Conservation (phyloP, 2,888 invertebrate species). For the Papilio gigon region DNA sequence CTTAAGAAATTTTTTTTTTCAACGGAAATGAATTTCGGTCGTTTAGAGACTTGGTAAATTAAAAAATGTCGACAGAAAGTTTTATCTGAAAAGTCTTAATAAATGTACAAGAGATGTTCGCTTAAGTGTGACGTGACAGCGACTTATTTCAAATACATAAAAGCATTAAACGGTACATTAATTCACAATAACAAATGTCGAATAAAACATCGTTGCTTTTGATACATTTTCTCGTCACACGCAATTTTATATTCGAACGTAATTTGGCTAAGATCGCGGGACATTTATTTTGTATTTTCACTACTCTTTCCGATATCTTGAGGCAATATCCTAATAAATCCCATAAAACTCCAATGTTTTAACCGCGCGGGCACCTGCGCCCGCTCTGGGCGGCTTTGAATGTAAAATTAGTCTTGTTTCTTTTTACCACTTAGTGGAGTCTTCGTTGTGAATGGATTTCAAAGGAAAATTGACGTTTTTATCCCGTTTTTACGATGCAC, state of each 20-base stretch:
- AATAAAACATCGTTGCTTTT: neutral
- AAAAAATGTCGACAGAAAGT: conserved; percentile 53
- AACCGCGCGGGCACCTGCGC: conserved; percentile 77
- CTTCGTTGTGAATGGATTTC: conserved; percentile 73
- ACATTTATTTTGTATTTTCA: conserved; percentile 59
- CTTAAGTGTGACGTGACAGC: conserved; percentile 46
- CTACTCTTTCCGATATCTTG: conserved; percentile 71
- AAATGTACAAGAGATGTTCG: conserved; percentile 46
- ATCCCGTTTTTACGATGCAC: conserved; percentile 52
- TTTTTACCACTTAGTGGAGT: conserved; percentile 79
- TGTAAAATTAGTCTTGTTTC: conserved; percentile 80
- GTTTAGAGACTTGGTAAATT: conserved; percentile 54
- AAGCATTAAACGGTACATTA: conserved; percentile 29
- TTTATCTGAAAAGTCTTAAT: conserved; percentile 43
- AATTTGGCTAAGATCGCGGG: conserved; percentile 38
- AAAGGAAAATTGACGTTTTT: conserved; percentile 71
- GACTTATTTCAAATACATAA: conserved; percentile 26
- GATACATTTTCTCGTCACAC: conserved; percentile 8
- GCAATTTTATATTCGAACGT: conserved; percentile 35
- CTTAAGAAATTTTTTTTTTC: conserved; percentile 72
- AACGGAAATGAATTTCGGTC: conserved; percentile 72
- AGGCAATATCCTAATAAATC: conserved; percentile 79
- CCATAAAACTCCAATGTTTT: conserved; percentile 80
- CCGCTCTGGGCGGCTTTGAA: conserved; percentile 74
- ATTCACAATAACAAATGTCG: conserved; percentile 24